A percentile compares a stretch with the other conserved stretches of the same genome.
Conservation (phyloP, 1,140 invertebrate genomes). For the Heliothis virescens region DNA sequence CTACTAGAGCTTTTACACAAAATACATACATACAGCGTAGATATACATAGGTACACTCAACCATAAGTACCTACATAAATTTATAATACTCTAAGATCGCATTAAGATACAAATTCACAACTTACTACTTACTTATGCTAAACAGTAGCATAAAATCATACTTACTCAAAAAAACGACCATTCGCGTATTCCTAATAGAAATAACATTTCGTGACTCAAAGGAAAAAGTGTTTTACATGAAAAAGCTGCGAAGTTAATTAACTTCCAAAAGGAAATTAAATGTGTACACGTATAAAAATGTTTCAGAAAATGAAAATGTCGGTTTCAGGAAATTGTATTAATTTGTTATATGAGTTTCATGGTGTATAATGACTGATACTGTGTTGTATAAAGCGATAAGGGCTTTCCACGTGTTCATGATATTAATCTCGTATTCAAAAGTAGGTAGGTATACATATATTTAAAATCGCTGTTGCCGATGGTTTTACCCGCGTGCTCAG, state of each 20-base stretch:
- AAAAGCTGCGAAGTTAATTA: constrained; percentile 55
- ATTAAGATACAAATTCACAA: constrained; percentile 37
- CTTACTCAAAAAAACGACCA: constrained; percentile 11
- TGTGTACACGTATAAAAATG: constrained; percentile 47
- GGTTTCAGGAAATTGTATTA: constrained; percentile 49
- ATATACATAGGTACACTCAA: not conserved
- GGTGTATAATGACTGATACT: constrained; percentile 27
- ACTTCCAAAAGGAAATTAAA: constrained; percentile 71
- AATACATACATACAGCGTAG: not conserved
- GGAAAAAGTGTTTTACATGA: constrained; percentile 45
- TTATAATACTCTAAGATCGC: constrained; percentile 34
- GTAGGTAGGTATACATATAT: too few species aligned
- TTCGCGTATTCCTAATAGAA: constrained; percentile 38
- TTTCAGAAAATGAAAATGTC: constrained; percentile 47
- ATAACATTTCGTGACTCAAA: constrained; percentile 43
- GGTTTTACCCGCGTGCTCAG: too few species aligned
- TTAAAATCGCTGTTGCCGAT: too few species aligned
- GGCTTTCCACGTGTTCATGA: not conserved
- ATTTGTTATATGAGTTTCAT: constrained; percentile 42
- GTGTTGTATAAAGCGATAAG: not conserved
- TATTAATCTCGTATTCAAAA: not conserved
- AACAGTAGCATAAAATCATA: constrained; percentile 44
- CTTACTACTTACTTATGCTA: constrained; percentile 35
- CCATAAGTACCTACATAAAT: not conserved
- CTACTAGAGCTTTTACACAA: too few species aligned